A percentile compares a stretch with the other conserved stretches of the same genome.
Conservation (phyloP, 2,888 invertebrate genomes). For the Lathronympha strigana region DNA sequence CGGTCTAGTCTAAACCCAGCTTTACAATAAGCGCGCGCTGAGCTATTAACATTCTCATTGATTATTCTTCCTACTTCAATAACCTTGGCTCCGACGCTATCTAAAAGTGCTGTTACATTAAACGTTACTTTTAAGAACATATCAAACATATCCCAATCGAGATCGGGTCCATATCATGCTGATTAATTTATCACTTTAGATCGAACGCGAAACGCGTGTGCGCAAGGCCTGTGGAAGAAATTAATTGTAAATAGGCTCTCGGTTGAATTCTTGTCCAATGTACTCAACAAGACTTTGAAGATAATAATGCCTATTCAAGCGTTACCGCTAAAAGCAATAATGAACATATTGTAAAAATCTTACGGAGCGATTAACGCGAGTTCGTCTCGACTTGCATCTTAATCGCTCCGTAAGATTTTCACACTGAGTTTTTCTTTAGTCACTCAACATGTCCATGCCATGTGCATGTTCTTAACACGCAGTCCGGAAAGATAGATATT, state of each 20-base stretch:
- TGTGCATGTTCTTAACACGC: no score
- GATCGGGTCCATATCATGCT: slow-evolving; percentile 3
- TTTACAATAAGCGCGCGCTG: neutral
- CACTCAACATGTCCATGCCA: no score
- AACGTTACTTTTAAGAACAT: slow-evolving; percentile 7
- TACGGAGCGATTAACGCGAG: no score
- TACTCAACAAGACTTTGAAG: no score
- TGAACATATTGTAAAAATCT: no score
- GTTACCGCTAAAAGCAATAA: no score
- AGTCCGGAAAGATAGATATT: no score
- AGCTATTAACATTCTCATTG: slow-evolving; percentile 27
- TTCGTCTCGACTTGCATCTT: no score
- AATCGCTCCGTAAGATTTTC: no score
- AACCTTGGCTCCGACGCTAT: slow-evolving; percentile 25
- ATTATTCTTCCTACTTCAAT: slow-evolving; percentile 32
- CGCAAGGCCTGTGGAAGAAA: neutral
- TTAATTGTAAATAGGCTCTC: neutral
- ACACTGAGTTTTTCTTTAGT: no score
- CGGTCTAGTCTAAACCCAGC: neutral
- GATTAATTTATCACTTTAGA: slow-evolving; percentile 12
- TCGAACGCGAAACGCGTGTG: neutral
- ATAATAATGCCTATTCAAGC: no score
- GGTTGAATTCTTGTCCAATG: neutral
- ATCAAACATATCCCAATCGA: neutral
- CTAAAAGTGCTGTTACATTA: slow-evolving; percentile 20